Evolutionary conservation across 2,888 invertebrate species (phyloP).

Genomic region (Agriopis aurantiaria): DNA sequence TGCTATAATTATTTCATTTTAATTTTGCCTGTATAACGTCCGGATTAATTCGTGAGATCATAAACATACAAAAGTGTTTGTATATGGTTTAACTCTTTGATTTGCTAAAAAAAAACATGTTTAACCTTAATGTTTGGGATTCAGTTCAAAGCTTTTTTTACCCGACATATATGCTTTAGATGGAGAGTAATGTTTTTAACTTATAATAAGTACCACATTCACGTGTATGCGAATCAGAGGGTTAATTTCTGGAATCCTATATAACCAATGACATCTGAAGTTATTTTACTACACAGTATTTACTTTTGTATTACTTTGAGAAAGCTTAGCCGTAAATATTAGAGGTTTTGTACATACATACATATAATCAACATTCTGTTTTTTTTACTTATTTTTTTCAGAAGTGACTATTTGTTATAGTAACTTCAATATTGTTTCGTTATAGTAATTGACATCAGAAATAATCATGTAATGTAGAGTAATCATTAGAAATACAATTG

Average conservation of each 20-base stretch:
- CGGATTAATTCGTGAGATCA: background rate
- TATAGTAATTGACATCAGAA: background rate
- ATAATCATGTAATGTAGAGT: background rate
- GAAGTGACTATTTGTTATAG: too few relatives aligned
- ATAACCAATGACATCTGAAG: constrained; percentile 78
- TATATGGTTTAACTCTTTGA: constrained; percentile 63
- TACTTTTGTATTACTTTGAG: constrained; percentile 67
- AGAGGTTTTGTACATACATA: background rate
- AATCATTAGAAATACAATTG: background rate
- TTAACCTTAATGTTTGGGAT: too few relatives aligned
- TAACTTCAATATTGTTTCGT: too few relatives aligned
- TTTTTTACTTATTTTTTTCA: background rate
- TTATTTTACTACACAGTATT: constrained; percentile 76
- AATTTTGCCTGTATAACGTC: background rate
- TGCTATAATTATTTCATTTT: background rate
- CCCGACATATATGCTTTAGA: too few relatives aligned
- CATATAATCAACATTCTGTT: background rate
- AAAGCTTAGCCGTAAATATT: background rate
- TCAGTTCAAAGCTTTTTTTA: too few relatives aligned
- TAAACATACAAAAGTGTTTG: constrained; percentile 61
- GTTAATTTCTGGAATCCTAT: constrained; percentile 34
- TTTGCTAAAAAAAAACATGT: background rate
- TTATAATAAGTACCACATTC: too few relatives aligned
- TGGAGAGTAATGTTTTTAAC: too few relatives aligned
- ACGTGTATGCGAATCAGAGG: background rate